A percentile compares a stretch with the other conserved stretches of the same genome.
Conservation (phyloP, 2,113 vertebrate species). For the Myrmecophaga tridactyla region DNA sequence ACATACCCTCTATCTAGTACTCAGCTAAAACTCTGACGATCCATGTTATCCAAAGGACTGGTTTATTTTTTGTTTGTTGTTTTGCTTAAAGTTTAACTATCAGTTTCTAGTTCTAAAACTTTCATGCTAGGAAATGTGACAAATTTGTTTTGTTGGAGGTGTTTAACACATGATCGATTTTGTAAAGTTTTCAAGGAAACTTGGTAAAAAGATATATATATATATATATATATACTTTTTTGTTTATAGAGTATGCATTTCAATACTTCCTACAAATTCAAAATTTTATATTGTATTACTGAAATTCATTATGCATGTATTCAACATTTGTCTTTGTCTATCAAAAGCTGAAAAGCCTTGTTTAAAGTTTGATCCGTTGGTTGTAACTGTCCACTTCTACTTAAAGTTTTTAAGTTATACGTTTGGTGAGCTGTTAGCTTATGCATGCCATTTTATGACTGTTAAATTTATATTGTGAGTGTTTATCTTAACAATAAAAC, state of each 20-base stretch:
- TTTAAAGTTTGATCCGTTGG: neutral
- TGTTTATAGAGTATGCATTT: slow-evolving; percentile 17
- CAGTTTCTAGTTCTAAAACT: slow-evolving; percentile 1
- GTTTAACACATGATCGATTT: slow-evolving; percentile 1
- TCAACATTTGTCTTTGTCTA: neutral
- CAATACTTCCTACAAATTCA: neutral
- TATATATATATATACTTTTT: no score
- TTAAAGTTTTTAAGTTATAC: slow-evolving; percentile 63
- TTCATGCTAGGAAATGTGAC: neutral
- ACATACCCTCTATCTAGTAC: neutral
- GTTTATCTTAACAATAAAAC: slow-evolving; percentile 66
- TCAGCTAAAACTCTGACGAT: slow-evolving; percentile 21
- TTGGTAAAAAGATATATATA: neutral
- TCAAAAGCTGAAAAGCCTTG: neutral
- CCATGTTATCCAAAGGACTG: neutral
- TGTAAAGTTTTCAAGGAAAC: slow-evolving; percentile 12
- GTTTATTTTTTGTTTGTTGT: neutral
- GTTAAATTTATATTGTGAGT: slow-evolving; percentile 53
- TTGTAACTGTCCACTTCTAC: slow-evolving; percentile 16
- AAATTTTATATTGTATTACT: neutral
- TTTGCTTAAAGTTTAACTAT: neutral
- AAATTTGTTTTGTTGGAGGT: slow-evolving; percentile 1
- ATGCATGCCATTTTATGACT: slow-evolving; percentile 53
- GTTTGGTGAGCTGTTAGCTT: slow-evolving; percentile 40
- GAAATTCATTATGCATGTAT: neutral